Evolutionary conservation across 2,113 vertebrate genomes (phyloP).

Genomic region (Corythaeola cristata): DNA sequence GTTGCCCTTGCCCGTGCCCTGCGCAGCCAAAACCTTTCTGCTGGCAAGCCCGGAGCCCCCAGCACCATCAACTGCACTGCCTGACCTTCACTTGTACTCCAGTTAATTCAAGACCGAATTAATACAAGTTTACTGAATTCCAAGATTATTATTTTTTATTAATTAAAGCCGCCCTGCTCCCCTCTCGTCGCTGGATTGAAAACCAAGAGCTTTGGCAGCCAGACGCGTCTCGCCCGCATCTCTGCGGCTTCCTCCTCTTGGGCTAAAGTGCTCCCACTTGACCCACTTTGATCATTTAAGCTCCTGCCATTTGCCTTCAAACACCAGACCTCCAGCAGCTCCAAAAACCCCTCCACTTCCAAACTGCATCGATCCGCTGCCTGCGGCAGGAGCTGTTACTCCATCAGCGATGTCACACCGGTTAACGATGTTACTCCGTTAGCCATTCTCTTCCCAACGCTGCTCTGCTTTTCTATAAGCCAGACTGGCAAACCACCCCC

Average conservation of each 20-base stretch:
- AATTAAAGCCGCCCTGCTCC: neutral
- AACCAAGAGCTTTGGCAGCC: neutral
- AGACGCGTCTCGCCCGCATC: accelerated
- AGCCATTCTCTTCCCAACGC: neutral
- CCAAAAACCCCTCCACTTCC: neutral
- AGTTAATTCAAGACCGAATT: neutral
- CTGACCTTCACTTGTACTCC: neutral
- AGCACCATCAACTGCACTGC: neutral
- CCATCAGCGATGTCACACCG: neutral
- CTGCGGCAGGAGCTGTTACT: neutral
- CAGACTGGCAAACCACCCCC: neutral
- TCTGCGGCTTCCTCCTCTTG: neutral
- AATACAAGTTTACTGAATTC: neutral
- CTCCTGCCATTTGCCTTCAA: neutral
- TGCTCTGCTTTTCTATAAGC: neutral
- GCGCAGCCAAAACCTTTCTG: neutral
- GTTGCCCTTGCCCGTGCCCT: accelerated
- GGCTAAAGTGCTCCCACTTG: neutral
- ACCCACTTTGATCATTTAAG: neutral
- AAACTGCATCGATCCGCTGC: neutral
- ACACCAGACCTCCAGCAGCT: neutral
- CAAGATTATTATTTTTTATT: neutral
- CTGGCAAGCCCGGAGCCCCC: neutral
- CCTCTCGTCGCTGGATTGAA: neutral
- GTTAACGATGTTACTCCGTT: neutral